Evolutionary conservation across 2,888 invertebrate genomes (phyloP), one percentile per base, ranked within the genome.

Genomic region (Artemia sp.): DNA sequence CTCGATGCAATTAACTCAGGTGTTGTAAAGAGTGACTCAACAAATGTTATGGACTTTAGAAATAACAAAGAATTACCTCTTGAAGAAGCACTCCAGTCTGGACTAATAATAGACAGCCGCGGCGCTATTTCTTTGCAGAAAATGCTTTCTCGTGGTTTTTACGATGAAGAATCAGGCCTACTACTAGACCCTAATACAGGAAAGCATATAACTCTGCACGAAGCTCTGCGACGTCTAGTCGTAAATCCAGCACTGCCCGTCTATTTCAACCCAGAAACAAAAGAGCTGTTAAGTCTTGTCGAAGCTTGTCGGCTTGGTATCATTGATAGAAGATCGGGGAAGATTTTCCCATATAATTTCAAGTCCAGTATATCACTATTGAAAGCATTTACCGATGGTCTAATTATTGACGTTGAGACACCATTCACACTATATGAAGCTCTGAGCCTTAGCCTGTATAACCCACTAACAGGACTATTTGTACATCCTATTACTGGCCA

Each of bases 111-210:
- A 72, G 92, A 92, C 76, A 11, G 74, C 68, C 71, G 70, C 10
- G 67, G 70, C 10, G 86, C 90, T 0, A 84, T 91, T 38, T 90
- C 90, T 12, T 78, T 92, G 52, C 92, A 92, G 76, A 82, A 90
- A 75, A 89, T 90, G 0, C 84, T 92, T 69, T 90, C 90, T 77
- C 88, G 90, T 79, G 91, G 92, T 2, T 80, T 91, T 0, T 91
- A 91, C 76, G 89, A 91, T 74, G 87, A 89, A 71, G 82, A 81
- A 72, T 86, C 85, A 0, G 90, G 91, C 12, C 90, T 89, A 81
- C 84, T 94, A 69, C 83, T 86, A 53, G 92, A 94, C 79, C 88
- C 89, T 0, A 83, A 84, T 71, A 88, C 86, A 5, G 87, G 87
- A 67, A 84, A 87, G 72, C 84, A 86, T 75, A 86, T 92, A 6